Base-by-base conservation (phyloP, 2,113 vertebrate genomes). In the Xenus cinereus region DNA sequence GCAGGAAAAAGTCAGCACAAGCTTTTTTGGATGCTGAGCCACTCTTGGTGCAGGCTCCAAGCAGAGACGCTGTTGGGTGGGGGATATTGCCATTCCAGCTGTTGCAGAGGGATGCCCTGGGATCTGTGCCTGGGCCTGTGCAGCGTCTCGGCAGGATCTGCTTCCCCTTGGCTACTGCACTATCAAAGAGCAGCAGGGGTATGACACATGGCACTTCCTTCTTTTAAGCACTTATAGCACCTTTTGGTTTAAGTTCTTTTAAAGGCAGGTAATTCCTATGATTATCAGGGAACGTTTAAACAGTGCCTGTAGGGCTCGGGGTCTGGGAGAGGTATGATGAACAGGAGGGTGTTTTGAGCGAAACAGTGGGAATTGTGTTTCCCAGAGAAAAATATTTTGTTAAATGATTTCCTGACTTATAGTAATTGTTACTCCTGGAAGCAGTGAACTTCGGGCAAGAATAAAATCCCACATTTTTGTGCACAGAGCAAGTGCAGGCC, bases 121-220 rank as follows among this genome's bases (percentile, higher is more conserved):
- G 48, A 50, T 39, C 24, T 22, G 7, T 2, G 5, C 3, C 0
- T 27, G 7, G 50, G 41, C n/a, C 37, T 43, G 23, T 12, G 50
- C 56, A 43, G 84, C 2, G 0, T 16, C 6, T 2, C 10, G 8
- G 64, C 3, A 0, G 54, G 33, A 24, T 53, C 50, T 54, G 43
- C 50, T 67, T 56, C 41, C 14, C 7, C 45, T 24, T 26, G 53
- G 28, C 57, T 66, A 17, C 30, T 17, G 35, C 27, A 2, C 35
- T 57, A 5, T 43, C 59, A 48, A 60, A 62, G 59, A 56, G 23
- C 64, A 62, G 59, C 23, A 32, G n/a, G 14, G 45, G 23, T 35
- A 4, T 1, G 13, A 18, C 2, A 0, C 27, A 12, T 5, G 2
- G 1, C 0, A 1, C 41, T 54, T 35, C 9, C 33, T 71, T 50